phyloP scores from a whole-genome alignment of 2,797 vertebrate genomes.

The Fringilla coelebs region DNA sequence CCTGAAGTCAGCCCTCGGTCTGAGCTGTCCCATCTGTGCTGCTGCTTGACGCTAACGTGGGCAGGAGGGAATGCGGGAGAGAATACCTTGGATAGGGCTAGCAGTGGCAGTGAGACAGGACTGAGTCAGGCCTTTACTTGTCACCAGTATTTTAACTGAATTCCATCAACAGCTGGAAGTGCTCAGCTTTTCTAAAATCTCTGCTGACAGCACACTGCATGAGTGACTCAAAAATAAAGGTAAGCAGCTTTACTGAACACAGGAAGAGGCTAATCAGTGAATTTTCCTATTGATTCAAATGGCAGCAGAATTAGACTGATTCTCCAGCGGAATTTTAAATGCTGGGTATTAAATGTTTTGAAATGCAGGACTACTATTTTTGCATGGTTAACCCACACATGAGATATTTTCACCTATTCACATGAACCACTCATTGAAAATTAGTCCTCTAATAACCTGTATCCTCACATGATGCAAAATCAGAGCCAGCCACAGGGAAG shows the following conservation, averaged over 20 bases:
- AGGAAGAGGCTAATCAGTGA: slow-evolving; percentile 28
- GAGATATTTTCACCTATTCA: not conserved
- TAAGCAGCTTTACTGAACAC: slow-evolving; percentile 6
- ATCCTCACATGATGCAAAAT: not conserved
- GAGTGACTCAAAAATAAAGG: not conserved
- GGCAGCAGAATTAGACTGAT: not conserved
- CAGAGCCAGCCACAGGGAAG: not conserved
- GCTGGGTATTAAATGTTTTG: not conserved
- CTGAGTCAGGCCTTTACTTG: not conserved
- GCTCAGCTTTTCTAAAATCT: slow-evolving; percentile 8
- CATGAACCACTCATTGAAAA: not conserved
- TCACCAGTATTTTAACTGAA: not conserved
- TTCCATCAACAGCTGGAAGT: slow-evolving; percentile 3
- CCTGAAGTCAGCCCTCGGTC: not conserved
- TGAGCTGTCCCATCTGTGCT: not conserved
- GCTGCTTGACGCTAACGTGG: not conserved
- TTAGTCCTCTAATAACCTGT: not conserved
- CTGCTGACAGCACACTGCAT: not conserved
- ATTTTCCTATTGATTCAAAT: slow-evolving; percentile 5
- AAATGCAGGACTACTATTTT: not conserved
- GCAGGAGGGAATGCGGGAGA: not conserved
- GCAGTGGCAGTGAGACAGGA: not conserved
- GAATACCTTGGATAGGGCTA: not conserved
- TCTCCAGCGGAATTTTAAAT: slow-evolving; percentile 8
- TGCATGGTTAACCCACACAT: not conserved